Percentiles rank a stretch among this genome's conserved stretches.
phyloP scores from a whole-genome alignment of 2,888 invertebrate species.

The Cryptocephalus moraei region DNA sequence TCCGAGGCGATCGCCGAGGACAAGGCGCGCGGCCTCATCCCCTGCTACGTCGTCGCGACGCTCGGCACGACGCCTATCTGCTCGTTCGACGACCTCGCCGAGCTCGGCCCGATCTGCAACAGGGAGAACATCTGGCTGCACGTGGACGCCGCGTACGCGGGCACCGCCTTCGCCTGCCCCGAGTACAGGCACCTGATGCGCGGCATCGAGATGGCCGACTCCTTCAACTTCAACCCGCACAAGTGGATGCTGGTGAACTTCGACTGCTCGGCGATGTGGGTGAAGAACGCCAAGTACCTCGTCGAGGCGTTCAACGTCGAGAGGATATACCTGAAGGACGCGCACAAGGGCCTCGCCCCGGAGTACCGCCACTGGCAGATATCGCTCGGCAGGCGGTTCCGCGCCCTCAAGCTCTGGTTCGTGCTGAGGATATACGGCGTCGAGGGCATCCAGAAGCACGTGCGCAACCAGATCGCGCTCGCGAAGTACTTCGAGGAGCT shows the following conservation, averaged over 20 bases:
- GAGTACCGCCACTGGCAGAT: conserved; percentile 80
- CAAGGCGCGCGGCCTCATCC: conserved; percentile 67
- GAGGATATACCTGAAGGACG: conserved; percentile 79
- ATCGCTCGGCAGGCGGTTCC: conserved; percentile 77
- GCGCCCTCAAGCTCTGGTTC: conserved; percentile 88
- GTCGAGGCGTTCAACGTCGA: conserved; percentile 88
- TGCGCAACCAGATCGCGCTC: conserved; percentile 63
- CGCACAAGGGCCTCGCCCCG: conserved; percentile 51
- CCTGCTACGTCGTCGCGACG: conserved; percentile 72
- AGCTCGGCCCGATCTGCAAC: conserved; percentile 75
- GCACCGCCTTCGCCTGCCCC: conserved; percentile 83
- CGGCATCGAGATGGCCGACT: conserved; percentile 74
- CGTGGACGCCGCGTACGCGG: conserved; percentile 94
- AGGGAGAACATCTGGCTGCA: conserved; percentile 79
- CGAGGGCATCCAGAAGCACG: conserved; percentile 66
- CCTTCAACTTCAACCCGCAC: conserved; percentile 90
- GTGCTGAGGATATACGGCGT: conserved; percentile 76
- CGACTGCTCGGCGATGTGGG: conserved; percentile 91
- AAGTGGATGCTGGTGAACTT: conserved; percentile 95
- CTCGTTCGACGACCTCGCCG: conserved; percentile 83
- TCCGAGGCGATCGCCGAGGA: conserved; percentile 67
- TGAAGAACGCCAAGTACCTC: conserved; percentile 70
- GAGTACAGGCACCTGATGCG: conserved; percentile 52
- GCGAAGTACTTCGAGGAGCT: conserved; percentile 71
- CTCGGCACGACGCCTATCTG: conserved; percentile 64